A percentile compares a stretch with the other conserved stretches of the same genome.
These are phyloP conservation scores for Malthinus seriepunctatus DNA, from an alignment of 2,888 invertebrate species.

Conservation along the genomic window DNA sequence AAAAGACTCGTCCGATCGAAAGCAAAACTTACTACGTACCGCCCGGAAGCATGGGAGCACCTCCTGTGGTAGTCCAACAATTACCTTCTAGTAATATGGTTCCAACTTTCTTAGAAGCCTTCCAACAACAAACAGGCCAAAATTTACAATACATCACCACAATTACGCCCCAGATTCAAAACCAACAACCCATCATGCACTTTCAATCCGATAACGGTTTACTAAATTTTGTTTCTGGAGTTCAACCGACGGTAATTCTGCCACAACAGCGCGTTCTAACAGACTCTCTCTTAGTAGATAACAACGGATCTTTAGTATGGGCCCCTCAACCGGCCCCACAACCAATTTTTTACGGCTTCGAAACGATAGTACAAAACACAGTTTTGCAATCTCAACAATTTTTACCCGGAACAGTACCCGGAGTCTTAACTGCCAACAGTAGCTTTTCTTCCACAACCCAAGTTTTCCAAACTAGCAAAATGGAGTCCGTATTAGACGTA, in stretches of 20 bases:
- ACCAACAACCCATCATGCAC: slow-evolving; percentile 53
- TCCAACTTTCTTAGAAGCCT: slow-evolving; percentile 69
- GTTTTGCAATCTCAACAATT: slow-evolving; percentile 90
- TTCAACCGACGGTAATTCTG: slow-evolving; percentile 50
- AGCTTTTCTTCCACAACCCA: slow-evolving; percentile 85
- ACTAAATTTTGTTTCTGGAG: slow-evolving; percentile 48
- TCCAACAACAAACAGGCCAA: slow-evolving; percentile 71
- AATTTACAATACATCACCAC: slow-evolving; percentile 79
- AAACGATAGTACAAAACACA: slow-evolving; percentile 86
- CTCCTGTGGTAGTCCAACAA: slow-evolving; percentile 72
- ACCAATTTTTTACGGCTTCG: slow-evolving; percentile 80
- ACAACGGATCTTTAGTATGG: slow-evolving; percentile 52
- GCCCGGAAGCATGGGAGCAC: slow-evolving; percentile 47
- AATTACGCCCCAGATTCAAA: slow-evolving; percentile 57
- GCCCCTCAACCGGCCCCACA: slow-evolving; percentile 61
- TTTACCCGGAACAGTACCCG: slow-evolving; percentile 79
- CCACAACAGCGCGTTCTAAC: slow-evolving; percentile 47
- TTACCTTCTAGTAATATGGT: slow-evolving; percentile 55
- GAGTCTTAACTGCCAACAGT: slow-evolving; percentile 78
- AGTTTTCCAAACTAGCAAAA: slow-evolving; percentile 83
- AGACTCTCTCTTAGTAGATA: slow-evolving; percentile 50
- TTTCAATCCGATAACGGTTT: slow-evolving; percentile 55
- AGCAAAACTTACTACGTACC: slow-evolving; percentile 34
- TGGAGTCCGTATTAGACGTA: slow-evolving; percentile 79
- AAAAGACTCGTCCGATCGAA: slow-evolving; percentile 31